phyloP scores from a whole-genome alignment of 2,888 invertebrate species.

The Craniophora ligustri region DNA sequence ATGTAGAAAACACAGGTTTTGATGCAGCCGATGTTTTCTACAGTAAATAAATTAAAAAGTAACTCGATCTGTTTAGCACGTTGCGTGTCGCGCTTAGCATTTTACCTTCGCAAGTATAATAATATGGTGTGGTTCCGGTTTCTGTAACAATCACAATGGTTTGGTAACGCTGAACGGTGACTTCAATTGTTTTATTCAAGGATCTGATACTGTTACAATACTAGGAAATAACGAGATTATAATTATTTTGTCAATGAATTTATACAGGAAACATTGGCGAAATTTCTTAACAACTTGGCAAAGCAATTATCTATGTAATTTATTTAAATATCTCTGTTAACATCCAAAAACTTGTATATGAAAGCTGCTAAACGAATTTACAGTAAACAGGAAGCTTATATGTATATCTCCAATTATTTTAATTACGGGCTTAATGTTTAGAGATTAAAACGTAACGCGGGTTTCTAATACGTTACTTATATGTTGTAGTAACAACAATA shows the following conservation, averaged over 20 bases:
- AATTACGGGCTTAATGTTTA: conserved; percentile 13
- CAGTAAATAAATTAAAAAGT: conserved; percentile 10
- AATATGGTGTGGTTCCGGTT: conserved; percentile 57
- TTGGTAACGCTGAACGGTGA: conserved; percentile 57
- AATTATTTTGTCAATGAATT: neutral
- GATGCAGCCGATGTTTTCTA: too few relatives aligned
- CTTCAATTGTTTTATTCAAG: conserved; percentile 62
- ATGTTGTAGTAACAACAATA: conserved; percentile 38
- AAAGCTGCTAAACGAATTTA: neutral
- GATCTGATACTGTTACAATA: conserved; percentile 51
- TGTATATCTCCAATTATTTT: conserved; percentile 7
- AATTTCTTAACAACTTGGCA: neutral
- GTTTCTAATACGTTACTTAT: conserved; percentile 9
- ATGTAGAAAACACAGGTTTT: conserved; percentile 2
- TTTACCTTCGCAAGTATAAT: conserved; percentile 43
- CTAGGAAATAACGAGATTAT: conserved; percentile 36
- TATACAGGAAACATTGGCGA: neutral
- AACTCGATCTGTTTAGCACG: conserved; percentile 14
- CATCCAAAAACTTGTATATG: too few relatives aligned
- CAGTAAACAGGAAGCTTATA: conserved; percentile 10
- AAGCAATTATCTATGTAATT: too few relatives aligned
- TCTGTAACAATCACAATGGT: conserved; percentile 58
- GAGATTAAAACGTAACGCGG: conserved; percentile 13
- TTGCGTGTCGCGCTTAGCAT: conserved; percentile 45
- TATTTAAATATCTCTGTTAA: too few relatives aligned